Evolutionary conservation across 1,140 invertebrate genomes (phyloP), one percentile per base, ranked within the genome.

Genomic region (Pomacea maculata): DNA sequence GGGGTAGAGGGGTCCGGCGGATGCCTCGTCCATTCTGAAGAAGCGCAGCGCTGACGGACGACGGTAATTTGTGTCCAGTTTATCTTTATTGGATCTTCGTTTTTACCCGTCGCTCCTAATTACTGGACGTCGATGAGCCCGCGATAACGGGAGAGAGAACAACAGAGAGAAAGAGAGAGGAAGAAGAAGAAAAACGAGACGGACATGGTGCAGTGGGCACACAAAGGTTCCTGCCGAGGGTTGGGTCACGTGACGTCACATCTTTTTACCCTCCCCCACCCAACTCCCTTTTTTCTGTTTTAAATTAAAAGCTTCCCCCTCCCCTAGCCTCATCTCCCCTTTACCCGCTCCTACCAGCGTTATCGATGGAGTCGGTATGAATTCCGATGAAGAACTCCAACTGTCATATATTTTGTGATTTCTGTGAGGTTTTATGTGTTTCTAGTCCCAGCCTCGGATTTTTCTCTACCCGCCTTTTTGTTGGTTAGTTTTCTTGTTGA

Each of bases 51-150:
- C 75, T 76, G 70, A 78, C 71, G 55, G 78, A 79, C 75, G 64
- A 82, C 71, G 71, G 77, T 79, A 82, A 79, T 79, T 79, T 79
- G 73, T 77, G 63, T 61, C 65, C 45, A 64, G 71, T 82, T 79
- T 82, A 82, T 82, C 81, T 82, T 82, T 76, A 82, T 82, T 80
- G 81, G 68, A 82, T 82, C 81, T 74, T 68, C 63, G 68, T 75
- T 78, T 78, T 78, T 78, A 55, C 77, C 15, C 77, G 61, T 74
- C 78, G 61, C 80, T 61, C 71, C 76, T 82, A 82, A 78, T 73
- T 74, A 79, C 68, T 70, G 72, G 65, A 79, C 70, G 81, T 78
- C 76, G 77, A 82, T 82, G 68, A 71, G 65, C 67, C n/a, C n/a
- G 75, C 61, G 75, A 64, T 19, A 64, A 63, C n/a, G 57, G 55